These are phyloP conservation scores for Gymnosoma rotundatum DNA, from an alignment of 2,888 invertebrate species.

Conservation along the genomic window DNA sequence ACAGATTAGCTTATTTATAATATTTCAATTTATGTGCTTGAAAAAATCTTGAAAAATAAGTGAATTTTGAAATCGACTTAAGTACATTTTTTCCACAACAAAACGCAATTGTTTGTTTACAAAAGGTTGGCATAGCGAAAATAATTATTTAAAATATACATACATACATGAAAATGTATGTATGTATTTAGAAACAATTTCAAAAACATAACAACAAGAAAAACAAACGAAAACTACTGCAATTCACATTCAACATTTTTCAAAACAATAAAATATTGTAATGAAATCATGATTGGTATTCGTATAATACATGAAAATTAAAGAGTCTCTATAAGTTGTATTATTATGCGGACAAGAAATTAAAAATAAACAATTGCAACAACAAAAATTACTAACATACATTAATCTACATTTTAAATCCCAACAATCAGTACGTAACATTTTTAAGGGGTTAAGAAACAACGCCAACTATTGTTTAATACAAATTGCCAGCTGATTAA, in stretches of 20 bases:
- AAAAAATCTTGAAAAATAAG: too few species aligned
- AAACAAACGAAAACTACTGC: too few species aligned
- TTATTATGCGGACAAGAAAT: too few species aligned
- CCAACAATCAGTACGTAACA: background rate
- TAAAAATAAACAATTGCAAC: background rate
- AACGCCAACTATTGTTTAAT: slow-evolving; percentile 52
- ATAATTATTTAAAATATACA: slow-evolving; percentile 43
- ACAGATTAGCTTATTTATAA: too few species aligned
- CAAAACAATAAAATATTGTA: too few species aligned
- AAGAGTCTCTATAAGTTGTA: too few species aligned
- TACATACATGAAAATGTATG: too few species aligned
- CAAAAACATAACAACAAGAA: slow-evolving; percentile 35
- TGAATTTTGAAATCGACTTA: background rate
- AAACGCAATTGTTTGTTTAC: slow-evolving; percentile 28
- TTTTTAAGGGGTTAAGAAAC: slow-evolving; percentile 59
- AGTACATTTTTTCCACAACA: background rate
- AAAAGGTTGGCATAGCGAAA: slow-evolving; percentile 56
- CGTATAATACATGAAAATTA: too few species aligned
- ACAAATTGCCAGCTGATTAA: slow-evolving; percentile 51
- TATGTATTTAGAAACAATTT: too few species aligned
- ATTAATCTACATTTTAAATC: background rate
- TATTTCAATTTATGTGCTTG: too few species aligned
- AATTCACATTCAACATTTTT: too few species aligned
- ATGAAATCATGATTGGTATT: too few species aligned
- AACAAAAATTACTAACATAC: background rate